Evolutionary conservation across 2,797 vertebrate species (phyloP), one percentile per base, ranked within the genome.

Genomic region (Argentina silus): DNA sequence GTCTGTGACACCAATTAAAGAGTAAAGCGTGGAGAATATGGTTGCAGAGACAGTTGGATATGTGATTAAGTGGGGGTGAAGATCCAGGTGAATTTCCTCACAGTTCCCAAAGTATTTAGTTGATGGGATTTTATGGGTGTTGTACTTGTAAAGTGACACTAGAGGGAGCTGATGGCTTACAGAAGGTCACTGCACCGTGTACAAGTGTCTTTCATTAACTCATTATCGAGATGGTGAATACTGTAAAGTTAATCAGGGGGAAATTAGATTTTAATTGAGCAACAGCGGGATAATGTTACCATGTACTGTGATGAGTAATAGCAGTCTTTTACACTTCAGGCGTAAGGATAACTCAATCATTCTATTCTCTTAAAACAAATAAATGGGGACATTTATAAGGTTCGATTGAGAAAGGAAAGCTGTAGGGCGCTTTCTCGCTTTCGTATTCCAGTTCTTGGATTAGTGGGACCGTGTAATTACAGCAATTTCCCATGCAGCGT

Each of bases 401-500:
- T 72, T 76, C 27, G n/a, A n/a, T n/a, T 8, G 67, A 67, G 27
- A 57, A 75, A 64, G 48, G 36, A 65, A 21, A 65, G 6, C 56
- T 51, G 15, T 27, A 51, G 50, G 69, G 36, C 53, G 42, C 69
- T 53, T 63, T 15, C 74, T 61, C 53, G 57, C 47, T 50, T 47
- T 44, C 4, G 6, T 61, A 21, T 73, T 72, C 60, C 53, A 59
- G 36, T 66, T 21, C 71, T 72, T 11, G 60, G 43, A 63, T 79
- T 71, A 72, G 56, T 69, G 51, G 45, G 64, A 68, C 65, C 67
- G 55, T 59, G 66, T 83, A 83, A 89, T 90, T 84, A 86, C 66
- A 73, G 67, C 82, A 85, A 82, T 86, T 89, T 84, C 48, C 69
- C 73, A 77, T 53, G 44, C 78, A 67, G 76, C 78, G 76, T 79